Percentiles rank a stretch among this genome's conserved stretches.
Evolutionary conservation across 2,113 vertebrate species (phyloP).

Genomic region (Dicentrarchus labrax): DNA sequence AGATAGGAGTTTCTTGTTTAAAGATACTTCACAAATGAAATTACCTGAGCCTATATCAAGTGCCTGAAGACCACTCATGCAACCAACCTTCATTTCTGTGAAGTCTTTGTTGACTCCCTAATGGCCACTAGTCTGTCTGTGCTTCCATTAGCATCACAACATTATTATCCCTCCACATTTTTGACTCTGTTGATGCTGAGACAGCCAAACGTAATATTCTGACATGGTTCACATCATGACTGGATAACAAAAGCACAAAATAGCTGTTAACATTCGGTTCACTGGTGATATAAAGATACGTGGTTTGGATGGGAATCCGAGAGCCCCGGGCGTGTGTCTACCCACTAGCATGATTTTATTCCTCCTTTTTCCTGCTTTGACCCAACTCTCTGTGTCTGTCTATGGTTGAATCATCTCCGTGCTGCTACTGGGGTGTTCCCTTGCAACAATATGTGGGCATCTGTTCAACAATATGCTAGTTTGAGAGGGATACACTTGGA

Average conservation of each 20-base stretch:
- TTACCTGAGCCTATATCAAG: not conserved
- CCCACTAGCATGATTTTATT: slow-evolving; percentile 63
- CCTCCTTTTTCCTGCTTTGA: slow-evolving; percentile 57
- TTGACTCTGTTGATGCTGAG: slow-evolving; percentile 27
- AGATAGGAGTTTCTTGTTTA: not conserved
- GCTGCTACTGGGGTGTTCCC: slow-evolving; percentile 63
- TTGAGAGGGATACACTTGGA: slow-evolving; percentile 57
- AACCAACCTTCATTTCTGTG: not conserved
- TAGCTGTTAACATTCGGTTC: slow-evolving; percentile 61
- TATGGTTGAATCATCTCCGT: slow-evolving; percentile 65
- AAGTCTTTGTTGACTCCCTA: slow-evolving; percentile 37
- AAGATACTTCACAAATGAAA: not conserved
- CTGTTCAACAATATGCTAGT: slow-evolving; percentile 72
- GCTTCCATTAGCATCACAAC: slow-evolving; percentile 42
- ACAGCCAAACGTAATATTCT: slow-evolving; percentile 40
- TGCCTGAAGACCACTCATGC: not conserved
- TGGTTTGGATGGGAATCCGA: slow-evolving; percentile 59
- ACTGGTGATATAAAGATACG: slow-evolving; percentile 56
- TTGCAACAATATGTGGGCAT: slow-evolving; percentile 66
- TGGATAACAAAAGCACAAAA: slow-evolving; percentile 53
- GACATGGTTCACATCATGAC: slow-evolving; percentile 57
- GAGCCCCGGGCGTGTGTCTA: slow-evolving; percentile 62
- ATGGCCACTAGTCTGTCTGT: slow-evolving; percentile 20
- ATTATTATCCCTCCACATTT: slow-evolving; percentile 43
- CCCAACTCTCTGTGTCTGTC: slow-evolving; percentile 63